Percentiles rank a stretch among this genome's conserved stretches.
Evolutionary conservation across 2,888 invertebrate genomes (phyloP).

Genomic region (Catocala fraxini): DNA sequence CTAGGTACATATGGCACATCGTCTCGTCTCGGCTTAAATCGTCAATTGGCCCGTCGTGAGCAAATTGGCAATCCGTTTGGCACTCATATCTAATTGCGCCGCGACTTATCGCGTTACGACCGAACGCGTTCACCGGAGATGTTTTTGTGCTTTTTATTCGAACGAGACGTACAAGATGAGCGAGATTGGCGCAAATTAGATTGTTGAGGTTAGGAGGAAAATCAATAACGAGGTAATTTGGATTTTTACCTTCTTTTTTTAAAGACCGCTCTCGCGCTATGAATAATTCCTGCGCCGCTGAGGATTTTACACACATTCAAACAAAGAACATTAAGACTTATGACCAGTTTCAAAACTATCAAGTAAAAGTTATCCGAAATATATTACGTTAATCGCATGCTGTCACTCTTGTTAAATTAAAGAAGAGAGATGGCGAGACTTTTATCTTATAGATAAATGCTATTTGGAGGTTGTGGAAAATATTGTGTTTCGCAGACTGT

Average conservation of each 20-base stretch:
- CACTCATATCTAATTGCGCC: conserved; percentile 57
- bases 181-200: conserved; percentile 36
- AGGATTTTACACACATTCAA: too few relatives aligned
- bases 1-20: conserved; percentile 10
- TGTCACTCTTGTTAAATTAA: too few relatives aligned
- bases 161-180: conserved; percentile 28
- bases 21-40: conserved; percentile 27
- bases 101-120: conserved; percentile 52
- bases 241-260: background rate
- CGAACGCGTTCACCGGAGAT: background rate
- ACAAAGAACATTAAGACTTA: too few relatives aligned
- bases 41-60: conserved; percentile 63
- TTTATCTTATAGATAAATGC: too few relatives aligned
- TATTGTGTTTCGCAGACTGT: too few relatives aligned
- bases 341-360: too few relatives aligned
- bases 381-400: too few relatives aligned
- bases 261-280: too few relatives aligned
- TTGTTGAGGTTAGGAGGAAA: conserved; percentile 24
- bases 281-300: too few relatives aligned
- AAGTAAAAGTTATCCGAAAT: too few relatives aligned
- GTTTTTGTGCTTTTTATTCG: conserved; percentile 45
- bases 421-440: too few relatives aligned
- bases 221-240: conserved; percentile 10
- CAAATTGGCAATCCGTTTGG: conserved; percentile 72
- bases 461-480: too few relatives aligned